Evolutionary conservation across 1,140 invertebrate species (phyloP).

Genomic region (Vanessa atalanta): DNA sequence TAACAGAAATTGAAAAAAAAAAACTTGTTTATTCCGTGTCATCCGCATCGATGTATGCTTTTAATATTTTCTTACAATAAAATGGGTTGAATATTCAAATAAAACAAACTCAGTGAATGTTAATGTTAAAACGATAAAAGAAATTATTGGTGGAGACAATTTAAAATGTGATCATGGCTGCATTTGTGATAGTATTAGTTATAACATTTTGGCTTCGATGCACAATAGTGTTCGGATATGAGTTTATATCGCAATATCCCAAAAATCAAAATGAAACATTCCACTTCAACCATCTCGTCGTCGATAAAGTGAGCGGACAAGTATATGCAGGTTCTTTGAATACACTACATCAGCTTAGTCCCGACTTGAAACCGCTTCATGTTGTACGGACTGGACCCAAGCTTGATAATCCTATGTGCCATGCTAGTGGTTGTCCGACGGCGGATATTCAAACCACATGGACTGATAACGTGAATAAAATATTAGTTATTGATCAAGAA

Average conservation of each 20-base stretch:
- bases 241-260: conserved; percentile 77
- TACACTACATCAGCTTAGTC: conserved; percentile 89
- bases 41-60: conserved; percentile 74
- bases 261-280: conserved; percentile 73
- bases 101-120: conserved; percentile 55
- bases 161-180: conserved; percentile 77
- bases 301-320: conserved; percentile 83
- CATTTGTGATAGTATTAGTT: conserved; percentile 65
- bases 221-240: conserved; percentile 72
- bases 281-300: conserved; percentile 81
- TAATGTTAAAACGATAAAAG: conserved; percentile 52
- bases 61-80: conserved; percentile 71
- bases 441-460: conserved; percentile 84
- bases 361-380: conserved; percentile 86
- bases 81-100: conserved; percentile 76
- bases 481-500: conserved; percentile 92
- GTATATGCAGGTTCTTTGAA: conserved; percentile 91
- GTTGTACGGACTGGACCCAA: conserved; percentile 87
- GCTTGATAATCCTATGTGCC: conserved; percentile 92
- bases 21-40: conserved; percentile 75
- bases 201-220: conserved; percentile 73
- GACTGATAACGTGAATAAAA: conserved; percentile 95
- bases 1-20: conserved; percentile 32
- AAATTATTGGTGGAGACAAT: conserved; percentile 44
- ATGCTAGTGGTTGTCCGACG: conserved; percentile 89